These are phyloP conservation scores for Panthera leo DNA, from an alignment of 2,113 vertebrate species.

Conservation along the genomic window DNA sequence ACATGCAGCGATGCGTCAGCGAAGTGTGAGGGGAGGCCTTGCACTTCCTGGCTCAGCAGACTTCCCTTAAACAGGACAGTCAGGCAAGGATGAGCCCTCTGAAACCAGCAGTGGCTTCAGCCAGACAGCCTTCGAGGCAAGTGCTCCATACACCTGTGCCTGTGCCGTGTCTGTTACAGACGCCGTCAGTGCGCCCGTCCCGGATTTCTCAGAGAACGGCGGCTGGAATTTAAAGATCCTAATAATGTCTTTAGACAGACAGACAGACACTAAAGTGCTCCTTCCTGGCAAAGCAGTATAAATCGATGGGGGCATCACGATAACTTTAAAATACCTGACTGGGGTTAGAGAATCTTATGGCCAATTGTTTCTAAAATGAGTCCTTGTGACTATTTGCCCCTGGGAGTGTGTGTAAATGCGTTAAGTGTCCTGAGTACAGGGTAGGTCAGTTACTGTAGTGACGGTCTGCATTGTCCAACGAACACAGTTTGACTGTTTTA, in stretches of 20 bases:
- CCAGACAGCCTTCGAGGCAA: no score
- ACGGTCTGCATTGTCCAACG: background rate
- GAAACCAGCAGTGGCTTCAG: background rate
- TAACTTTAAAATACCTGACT: background rate
- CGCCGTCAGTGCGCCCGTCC: fast-evolving
- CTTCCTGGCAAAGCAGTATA: background rate
- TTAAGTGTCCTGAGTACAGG: background rate
- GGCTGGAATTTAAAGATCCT: background rate
- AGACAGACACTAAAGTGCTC: background rate
- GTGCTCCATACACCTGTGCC: fast-evolving
- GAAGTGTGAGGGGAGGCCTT: background rate
- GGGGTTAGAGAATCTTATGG: background rate
- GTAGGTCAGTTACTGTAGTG: background rate
- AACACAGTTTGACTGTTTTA: background rate
- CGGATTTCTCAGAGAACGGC: background rate
- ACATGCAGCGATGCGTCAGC: background rate
- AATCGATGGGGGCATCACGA: background rate
- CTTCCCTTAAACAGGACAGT: background rate
- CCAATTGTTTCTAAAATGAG: background rate
- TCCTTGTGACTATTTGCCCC: background rate
- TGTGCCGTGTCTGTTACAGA: fast-evolving
- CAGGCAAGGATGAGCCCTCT: fast-evolving
- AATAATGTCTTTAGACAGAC: background rate
- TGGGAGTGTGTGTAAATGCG: background rate
- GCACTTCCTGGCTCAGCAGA: background rate